Evolutionary conservation across 2,797 vertebrate species (phyloP), one percentile per base, ranked within the genome.

Genomic region (Rhinatrema bivittatum): DNA sequence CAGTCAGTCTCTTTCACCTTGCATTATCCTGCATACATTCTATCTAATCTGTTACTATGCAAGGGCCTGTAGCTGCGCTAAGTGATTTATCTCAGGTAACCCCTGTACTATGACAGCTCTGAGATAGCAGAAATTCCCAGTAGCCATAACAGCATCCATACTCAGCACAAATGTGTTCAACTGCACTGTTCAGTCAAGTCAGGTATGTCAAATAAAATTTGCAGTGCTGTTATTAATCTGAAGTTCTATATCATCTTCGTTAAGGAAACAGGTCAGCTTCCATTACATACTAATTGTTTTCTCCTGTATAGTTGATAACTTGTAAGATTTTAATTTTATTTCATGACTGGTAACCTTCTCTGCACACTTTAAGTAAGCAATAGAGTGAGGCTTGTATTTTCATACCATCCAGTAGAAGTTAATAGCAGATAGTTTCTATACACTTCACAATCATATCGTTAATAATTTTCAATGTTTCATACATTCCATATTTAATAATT

Each of bases 11-110:
- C 28, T 45, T 59, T 56, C 42, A 23, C 9, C 72, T 38, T 49
- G 27, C 36, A 44, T 63, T 66, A 46, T 43, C 29, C n/a, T 7
- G 10, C 27, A 46, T 62, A 58, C 50, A 26, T 35, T 60, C 28
- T 53, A 51, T 46, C 43, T 64, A 56, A 68, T 53, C 63, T 51
- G 57, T 43, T 60, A 43, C 32, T 62, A 46, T 54, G 50, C 39
- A 65, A 62, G 39, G 48, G 26, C 25, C 29, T 62, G 52, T 38
- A 57, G 45, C 50, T 61, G 49, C 43, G 52, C 17, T 64, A 59
- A 73, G 49, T 65, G 53, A 77, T 73, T 74, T 74, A 60, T 68
- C 57, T 69, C 42, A 39, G 59, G 41, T 58, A 70, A 51, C 43
- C 43, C 55, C 50, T 63, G 32, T 57, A 39, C 42, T 69, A 28